Evolutionary conservation across 2,888 invertebrate species (phyloP), one percentile per base, ranked within the genome.

Genomic region (Chymomyza fuscimana): DNA sequence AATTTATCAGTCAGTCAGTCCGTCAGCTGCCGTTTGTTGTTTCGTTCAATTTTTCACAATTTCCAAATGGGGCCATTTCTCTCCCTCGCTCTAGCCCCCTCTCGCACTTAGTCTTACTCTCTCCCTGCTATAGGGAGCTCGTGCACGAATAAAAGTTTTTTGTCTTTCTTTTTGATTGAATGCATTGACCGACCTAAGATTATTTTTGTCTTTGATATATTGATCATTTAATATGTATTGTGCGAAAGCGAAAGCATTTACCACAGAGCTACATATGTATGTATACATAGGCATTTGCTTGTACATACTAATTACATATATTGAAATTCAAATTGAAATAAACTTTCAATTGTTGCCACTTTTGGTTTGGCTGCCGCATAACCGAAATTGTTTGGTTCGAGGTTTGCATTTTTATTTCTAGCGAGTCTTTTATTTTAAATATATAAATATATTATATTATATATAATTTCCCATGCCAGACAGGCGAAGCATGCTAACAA

Each of bases 311-410:
- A 12, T 46, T 46, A 46, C 79, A 78, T 3, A 78, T 82, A 82
- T 79, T 71, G 74, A 83, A 83, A 83, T 83, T 86, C 83, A 86
- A 83, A 83, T 83, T 75, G 78, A 76, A 78, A 80, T 76, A 79
- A 80, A 86, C 86, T 83, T 83, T 83, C 83, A 86, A 83, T 83
- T 83, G 86, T 46, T 46, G 40, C 40, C 40, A 46, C 40, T 46
- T 46, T 46, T 46, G 40, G 40, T 12, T 46, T 12, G 40, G 40
- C 40, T 10, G 10, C 10, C 5, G 10, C 40, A 7, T 70, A 69
- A 73, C 59, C 66, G 65, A 78, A 78, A 71, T 78, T 78, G 71
- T 78, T 73, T 69, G 69, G 61, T 15, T 16, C 9, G 46, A 40
- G 22, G n/a, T 16, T 60, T 12, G 40, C 10, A 46, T 46, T 46